Base-by-base conservation (phyloP, 2,797 vertebrate genomes). In the Halcyon smyrnensis region DNA sequence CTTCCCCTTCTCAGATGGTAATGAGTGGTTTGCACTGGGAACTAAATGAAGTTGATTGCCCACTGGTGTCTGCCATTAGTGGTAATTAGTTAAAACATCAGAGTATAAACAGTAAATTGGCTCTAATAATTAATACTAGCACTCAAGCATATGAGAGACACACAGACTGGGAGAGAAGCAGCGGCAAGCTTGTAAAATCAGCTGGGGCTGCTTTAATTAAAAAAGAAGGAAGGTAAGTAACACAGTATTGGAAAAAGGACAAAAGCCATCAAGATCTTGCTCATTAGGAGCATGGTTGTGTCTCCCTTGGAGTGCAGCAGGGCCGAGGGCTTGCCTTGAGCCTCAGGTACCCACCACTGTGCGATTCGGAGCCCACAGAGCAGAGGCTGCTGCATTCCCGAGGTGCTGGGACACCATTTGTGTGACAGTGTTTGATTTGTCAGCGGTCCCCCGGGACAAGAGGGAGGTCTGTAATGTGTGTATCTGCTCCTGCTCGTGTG, bases 1-100 rank as follows among this genome's bases (percentile, higher is more conserved):
- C 14, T 63, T 86, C 59, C 37, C 92, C 92, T 97, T 96, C 97
- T 97, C 97, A 84, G 94, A 91, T 97, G 96, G 89, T 97, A 98
- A 98, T 98, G 98, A 98, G 97, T 97, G 97, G 95, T 98, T 98
- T 97, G 93, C 98, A 97, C 98, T 99, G 98, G 98, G 98, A 99
- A 99, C 99, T 99, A 99, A 99, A 99, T 99, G 99, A 99, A 98
- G 99, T 98, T 98, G 98, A 98, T 99, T 98, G 98, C 98, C 98
- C 98, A 98, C 99, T 99, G 98, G 98, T 98, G 98, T 98, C 98
- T 98, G 98, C 99, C 98, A 99, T 99, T 99, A 99, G 99, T 98
- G 98, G 98, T 99, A 99, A 99, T 99, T 99, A 99, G 99, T 99
- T 99, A 99, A 99, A 99, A 99, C 99, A 99, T 99, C 99, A 99